phyloP scores from a whole-genome alignment of 2,113 vertebrate genomes.

The Marcusenius ussheri region DNA sequence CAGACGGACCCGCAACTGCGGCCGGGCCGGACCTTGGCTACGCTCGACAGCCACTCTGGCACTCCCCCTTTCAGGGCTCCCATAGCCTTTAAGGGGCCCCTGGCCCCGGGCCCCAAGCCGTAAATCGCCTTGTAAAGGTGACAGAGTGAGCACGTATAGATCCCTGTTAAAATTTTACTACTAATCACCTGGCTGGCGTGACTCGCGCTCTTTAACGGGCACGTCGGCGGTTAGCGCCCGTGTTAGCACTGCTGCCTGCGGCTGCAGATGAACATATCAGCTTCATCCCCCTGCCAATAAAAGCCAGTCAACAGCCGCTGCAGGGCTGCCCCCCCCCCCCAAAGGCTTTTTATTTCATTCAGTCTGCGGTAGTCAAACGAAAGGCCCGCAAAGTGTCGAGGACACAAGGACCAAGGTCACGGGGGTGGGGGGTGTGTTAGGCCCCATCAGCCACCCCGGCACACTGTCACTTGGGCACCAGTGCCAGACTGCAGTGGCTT shows the following conservation, averaged over 20 bases:
- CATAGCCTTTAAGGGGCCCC: slow-evolving; percentile 18
- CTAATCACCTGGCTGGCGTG: slow-evolving; percentile 78
- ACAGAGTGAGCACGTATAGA: slow-evolving; percentile 78
- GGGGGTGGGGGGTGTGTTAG: background rate
- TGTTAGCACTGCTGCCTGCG: slow-evolving; percentile 26
- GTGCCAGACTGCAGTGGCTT: background rate
- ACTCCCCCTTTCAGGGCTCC: background rate
- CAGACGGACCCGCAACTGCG: background rate
- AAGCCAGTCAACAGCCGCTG: slow-evolving; percentile 60
- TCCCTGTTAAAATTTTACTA: slow-evolving; percentile 89
- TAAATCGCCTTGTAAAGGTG: slow-evolving; percentile 85
- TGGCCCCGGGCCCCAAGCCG: slow-evolving; percentile 65
- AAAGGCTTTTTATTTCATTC: slow-evolving; percentile 62
- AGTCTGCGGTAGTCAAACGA: slow-evolving; percentile 54
- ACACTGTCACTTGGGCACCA: background rate
- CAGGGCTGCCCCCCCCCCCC: slow-evolving; percentile 39
- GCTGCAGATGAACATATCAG: slow-evolving; percentile 69
- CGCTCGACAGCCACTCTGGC: background rate
- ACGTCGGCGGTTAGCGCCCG: background rate
- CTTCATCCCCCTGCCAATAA: slow-evolving; percentile 58
- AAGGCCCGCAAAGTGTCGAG: slow-evolving; percentile 52
- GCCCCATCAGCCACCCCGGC: background rate
- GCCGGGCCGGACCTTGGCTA: background rate
- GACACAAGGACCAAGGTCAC: slow-evolving; percentile 59
- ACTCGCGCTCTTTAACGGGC: slow-evolving; percentile 52